A percentile compares a stretch with the other conserved stretches of the same genome.
Evolutionary conservation across 1,140 invertebrate genomes (phyloP).

Genomic region (Philopotamus ludificatus): DNA sequence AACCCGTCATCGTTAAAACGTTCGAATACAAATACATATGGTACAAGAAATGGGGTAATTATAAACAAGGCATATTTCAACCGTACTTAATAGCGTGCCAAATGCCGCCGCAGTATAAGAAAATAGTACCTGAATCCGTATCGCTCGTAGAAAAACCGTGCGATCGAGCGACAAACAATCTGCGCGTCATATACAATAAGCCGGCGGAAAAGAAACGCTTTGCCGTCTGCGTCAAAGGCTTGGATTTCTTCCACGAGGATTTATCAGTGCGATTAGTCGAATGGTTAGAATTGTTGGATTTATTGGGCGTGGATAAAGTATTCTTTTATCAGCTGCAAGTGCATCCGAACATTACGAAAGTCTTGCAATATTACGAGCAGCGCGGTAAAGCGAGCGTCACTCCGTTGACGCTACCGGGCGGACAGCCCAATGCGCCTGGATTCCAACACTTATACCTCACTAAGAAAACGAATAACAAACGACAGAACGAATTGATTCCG

Average conservation of each 20-base stretch:
- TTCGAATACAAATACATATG: constrained; percentile 93
- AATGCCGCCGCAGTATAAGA: constrained; percentile 71
- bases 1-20: constrained; percentile 75
- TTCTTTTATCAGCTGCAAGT: constrained; percentile 90
- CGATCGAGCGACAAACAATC: constrained; percentile 81
- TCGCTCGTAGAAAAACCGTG: constrained; percentile 84
- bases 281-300: constrained; percentile 86
- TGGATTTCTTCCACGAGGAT: constrained; percentile 91
- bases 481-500: constrained; percentile 93
- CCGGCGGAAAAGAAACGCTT: constrained; percentile 75
- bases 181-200: constrained; percentile 81
- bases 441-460: constrained; percentile 87
- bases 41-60: constrained; percentile 93
- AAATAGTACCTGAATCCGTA: constrained; percentile 77
- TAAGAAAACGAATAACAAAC: constrained; percentile 86
- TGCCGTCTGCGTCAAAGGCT: constrained; percentile 91
- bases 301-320: constrained; percentile 89
- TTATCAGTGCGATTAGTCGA: constrained; percentile 87
- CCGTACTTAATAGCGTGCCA: constrained; percentile 89
- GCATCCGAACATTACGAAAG: constrained; percentile 88
- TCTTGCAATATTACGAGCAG: constrained; percentile 77
- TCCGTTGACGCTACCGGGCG: constrained; percentile 84
- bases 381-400: constrained; percentile 79
- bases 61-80: constrained; percentile 87
- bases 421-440: constrained; percentile 84